Percentiles rank a stretch among this genome's conserved stretches.
Evolutionary conservation across 2,113 vertebrate species (phyloP).

Genomic region (Beaufortia kweichowensis): DNA sequence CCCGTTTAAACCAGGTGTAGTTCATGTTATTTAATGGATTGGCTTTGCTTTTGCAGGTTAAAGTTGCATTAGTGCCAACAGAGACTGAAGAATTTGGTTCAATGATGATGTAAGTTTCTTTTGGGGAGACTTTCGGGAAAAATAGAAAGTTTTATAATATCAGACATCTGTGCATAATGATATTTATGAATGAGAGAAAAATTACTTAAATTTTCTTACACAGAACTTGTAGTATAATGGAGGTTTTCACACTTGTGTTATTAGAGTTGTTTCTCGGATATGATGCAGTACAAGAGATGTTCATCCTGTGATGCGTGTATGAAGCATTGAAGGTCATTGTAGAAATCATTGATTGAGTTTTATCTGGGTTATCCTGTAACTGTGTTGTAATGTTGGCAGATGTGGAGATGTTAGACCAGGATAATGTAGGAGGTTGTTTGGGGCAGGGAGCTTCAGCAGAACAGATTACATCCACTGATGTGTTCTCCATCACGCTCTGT

Average conservation of each 20-base stretch:
- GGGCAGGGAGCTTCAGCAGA: conserved; percentile 58
- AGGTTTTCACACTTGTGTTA: not conserved
- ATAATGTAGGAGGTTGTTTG: not conserved
- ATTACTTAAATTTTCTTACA: conserved; percentile 47
- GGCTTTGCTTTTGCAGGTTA: not conserved
- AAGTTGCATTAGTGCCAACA: conserved; percentile 1
- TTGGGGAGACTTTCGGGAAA: conserved; percentile 1
- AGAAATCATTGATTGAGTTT: conserved; percentile 33
- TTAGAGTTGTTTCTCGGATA: conserved; percentile 38
- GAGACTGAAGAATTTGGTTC: not conserved
- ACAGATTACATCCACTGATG: conserved; percentile 50
- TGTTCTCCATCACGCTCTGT: conserved; percentile 36
- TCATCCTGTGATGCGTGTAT: conserved; percentile 37
- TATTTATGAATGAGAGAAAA: not conserved
- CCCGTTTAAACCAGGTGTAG: not conserved
- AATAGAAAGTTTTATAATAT: not conserved
- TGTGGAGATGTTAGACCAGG: conserved; percentile 25
- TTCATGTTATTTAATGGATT: not conserved
- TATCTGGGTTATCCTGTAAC: not conserved
- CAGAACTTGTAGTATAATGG: conserved; percentile 37
- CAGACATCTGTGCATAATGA: not conserved
- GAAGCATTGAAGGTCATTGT: conserved; percentile 38
- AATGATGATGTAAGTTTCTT: not conserved
- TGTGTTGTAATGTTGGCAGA: not conserved
- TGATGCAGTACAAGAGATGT: conserved; percentile 46